Conservation (phyloP, 2,888 invertebrate genomes). For the Amorpha juglandis region DNA sequence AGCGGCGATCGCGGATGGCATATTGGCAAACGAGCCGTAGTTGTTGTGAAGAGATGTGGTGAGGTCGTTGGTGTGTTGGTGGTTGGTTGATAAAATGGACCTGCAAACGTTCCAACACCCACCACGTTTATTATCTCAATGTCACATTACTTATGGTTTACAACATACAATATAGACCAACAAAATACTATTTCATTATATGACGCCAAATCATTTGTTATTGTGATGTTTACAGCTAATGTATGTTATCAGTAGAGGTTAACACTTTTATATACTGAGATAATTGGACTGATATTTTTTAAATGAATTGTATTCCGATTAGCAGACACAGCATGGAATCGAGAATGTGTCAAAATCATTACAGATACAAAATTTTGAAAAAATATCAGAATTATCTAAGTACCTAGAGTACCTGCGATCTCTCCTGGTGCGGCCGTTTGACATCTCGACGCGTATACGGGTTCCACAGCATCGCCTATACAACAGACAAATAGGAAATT, state of each 20-base stretch:
- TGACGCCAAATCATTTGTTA: constrained; percentile 5
- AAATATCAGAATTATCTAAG: neutral
- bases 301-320: neutral
- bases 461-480: constrained; percentile 93
- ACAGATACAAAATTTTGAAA: neutral
- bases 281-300: neutral
- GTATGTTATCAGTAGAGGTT: neutral
- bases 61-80: constrained; percentile 83
- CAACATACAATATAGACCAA: constrained; percentile 12
- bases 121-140: constrained; percentile 79
- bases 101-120: constrained; percentile 85
- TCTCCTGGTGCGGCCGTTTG: constrained; percentile 91
- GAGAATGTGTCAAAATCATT: constrained; percentile 29
- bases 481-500: constrained; percentile 32
- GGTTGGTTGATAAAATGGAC: constrained; percentile 84
- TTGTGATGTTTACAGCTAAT: constrained; percentile 3
- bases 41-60: constrained; percentile 83
- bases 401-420: constrained; percentile 81
- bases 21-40: constrained; percentile 79
- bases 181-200: neutral
- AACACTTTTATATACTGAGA: neutral
- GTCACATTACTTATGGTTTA: constrained; percentile 46
- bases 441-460: constrained; percentile 96
- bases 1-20: constrained; percentile 77
- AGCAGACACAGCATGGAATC: neutral